Base-by-base conservation (phyloP, 92 coral and sea anemone genomes). In the Palythoa caribaeorum region DNA sequence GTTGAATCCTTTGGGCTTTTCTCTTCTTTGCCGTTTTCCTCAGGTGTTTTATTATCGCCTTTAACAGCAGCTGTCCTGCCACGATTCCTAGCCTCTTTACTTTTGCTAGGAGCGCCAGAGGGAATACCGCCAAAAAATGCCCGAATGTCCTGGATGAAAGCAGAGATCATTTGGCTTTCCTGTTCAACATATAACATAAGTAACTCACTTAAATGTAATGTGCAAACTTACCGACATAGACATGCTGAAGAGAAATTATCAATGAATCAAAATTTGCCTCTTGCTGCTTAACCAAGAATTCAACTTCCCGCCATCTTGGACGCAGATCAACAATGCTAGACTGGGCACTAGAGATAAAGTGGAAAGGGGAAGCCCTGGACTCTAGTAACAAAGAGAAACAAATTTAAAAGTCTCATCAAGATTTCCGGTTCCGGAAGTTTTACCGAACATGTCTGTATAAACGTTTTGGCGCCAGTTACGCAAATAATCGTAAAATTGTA, bases 261-360 rank as follows among this genome's bases (percentile, higher is more conserved):
- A 37, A 38, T 11, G 17, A 79, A 38, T 20, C 38, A 60, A 59
- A 17, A 54, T 16, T 38, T 35, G 51, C 70, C 35, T 55, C 47
- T 55, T 57, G 15, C 83, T 10, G 47, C 28, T 51, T 2, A 77
- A 20, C 19, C 83, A 53, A 52, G 10, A 78, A 38, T 37, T 78
- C 83, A 79, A 60, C 73, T 79, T 79, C 84, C 84, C 84, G 84
- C 84, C 84, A 79, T 79, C 84, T 79, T 79, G 60, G 73, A 79
- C 36, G 14, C 52, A 62, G 69, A 62, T 9, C 0, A 54, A 11
- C 70, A 63, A 63, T 63, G 70, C 6, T 16, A 63, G 20, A 63
- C 36, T 63, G 70, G 70, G 70, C 7, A 6, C 70, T 16, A 63
- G 70, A 16, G 70, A 9, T 8, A 35, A 63, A 63, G 6, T 17